Percentiles rank a stretch among this genome's conserved stretches.
phyloP scores from a whole-genome alignment of 2,797 vertebrate genomes.

The Myotis myotis region DNA sequence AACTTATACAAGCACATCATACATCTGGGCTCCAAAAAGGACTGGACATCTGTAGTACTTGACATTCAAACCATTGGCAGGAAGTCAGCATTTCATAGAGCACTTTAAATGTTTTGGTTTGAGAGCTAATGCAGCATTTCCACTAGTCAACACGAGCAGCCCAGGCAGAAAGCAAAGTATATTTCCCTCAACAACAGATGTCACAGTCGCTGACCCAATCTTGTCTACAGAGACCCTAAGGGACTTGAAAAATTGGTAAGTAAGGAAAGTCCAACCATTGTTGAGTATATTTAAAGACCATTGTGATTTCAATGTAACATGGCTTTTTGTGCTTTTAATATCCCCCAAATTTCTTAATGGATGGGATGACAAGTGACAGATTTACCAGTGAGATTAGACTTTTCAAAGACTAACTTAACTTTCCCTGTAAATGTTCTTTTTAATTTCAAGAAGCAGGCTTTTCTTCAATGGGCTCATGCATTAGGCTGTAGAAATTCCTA shows the following conservation, averaged over 20 bases:
- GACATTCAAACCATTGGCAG: slow-evolving; percentile 38
- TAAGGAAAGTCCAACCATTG: neutral
- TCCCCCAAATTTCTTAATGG: neutral
- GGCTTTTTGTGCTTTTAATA: neutral
- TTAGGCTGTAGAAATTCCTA: neutral
- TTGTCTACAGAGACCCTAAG: neutral
- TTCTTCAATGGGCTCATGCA: neutral
- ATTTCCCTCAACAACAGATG: slow-evolving; percentile 30
- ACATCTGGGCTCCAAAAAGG: neutral
- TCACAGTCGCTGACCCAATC: neutral
- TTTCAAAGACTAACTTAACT: neutral
- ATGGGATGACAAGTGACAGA: neutral
- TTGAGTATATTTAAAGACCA: neutral
- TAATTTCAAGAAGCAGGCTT: neutral
- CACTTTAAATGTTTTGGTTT: slow-evolving; percentile 61
- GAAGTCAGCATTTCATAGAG: slow-evolving; percentile 40
- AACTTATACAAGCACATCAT: neutral
- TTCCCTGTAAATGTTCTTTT: neutral
- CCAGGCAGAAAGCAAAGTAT: neutral
- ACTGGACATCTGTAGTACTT: neutral
- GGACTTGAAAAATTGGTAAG: slow-evolving; percentile 56
- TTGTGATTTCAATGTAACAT: neutral
- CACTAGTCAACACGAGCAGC: slow-evolving; percentile 31
- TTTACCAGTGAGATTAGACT: neutral
- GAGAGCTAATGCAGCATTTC: slow-evolving; percentile 52